Evolutionary conservation across 2,797 vertebrate species (phyloP).

Genomic region (Oceanodroma leucorhoa): DNA sequence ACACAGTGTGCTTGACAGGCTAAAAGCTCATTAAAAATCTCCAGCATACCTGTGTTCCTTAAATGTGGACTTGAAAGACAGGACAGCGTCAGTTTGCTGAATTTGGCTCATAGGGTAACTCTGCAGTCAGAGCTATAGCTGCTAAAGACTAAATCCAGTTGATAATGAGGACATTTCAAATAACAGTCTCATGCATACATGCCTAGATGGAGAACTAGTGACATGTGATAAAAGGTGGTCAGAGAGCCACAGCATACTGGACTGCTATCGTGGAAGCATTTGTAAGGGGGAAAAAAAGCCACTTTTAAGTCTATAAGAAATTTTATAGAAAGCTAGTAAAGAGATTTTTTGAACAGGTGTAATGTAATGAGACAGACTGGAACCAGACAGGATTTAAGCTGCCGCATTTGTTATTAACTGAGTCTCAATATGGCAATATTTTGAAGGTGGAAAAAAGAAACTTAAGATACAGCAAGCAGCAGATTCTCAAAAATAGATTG

Average conservation of each 20-base stretch:
- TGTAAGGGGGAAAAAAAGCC: accelerated
- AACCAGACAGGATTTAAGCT: background rate
- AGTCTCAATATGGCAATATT: background rate
- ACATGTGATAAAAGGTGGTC: background rate
- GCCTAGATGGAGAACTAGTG: background rate
- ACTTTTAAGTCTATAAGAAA: background rate
- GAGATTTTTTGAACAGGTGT: background rate
- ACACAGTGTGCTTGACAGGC: background rate
- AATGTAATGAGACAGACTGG: background rate
- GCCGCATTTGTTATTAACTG: background rate
- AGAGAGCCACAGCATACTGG: background rate
- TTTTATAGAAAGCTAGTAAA: background rate
- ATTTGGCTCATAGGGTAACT: background rate
- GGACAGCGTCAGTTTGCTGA: background rate
- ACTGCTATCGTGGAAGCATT: background rate
- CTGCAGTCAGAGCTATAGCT: background rate
- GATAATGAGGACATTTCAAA: background rate
- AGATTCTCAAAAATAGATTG: background rate
- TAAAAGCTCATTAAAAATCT: constrained; percentile 5
- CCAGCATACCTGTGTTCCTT: background rate
- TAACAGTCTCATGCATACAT: background rate
- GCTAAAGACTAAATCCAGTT: background rate
- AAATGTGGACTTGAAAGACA: background rate
- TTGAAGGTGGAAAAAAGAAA: constrained; percentile 17
- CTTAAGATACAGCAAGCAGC: background rate